A percentile compares a stretch with the other conserved stretches of the same genome.
Conservation (phyloP, 53 echinoderm and acorn worm species). For the Stichopus horrens region DNA sequence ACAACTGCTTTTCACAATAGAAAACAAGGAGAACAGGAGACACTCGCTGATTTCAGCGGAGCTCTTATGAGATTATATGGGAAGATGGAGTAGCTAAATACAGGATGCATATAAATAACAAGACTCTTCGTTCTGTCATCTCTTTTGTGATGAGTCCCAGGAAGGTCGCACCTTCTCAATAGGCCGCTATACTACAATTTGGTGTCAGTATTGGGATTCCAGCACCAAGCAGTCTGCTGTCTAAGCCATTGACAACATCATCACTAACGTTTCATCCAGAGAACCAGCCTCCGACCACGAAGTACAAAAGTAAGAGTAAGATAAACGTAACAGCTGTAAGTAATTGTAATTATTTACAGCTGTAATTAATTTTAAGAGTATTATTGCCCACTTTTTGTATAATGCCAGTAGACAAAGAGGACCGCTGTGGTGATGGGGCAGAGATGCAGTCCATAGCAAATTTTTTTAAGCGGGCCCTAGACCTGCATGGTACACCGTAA, state of each 20-base stretch:
- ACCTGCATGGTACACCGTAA: conserved; percentile 1
- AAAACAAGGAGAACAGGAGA: background rate
- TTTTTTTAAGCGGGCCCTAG: conserved; percentile 22
- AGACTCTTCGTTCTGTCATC: background rate
- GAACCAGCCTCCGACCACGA: background rate
- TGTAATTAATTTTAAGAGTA: background rate
- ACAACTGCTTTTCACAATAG: background rate
- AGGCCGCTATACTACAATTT: background rate
- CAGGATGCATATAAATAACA: background rate
- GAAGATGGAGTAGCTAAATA: background rate
- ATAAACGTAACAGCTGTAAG: background rate
- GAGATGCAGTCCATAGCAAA: background rate
- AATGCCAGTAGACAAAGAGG: background rate
- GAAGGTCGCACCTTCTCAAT: background rate
- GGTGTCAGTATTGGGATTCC: background rate
- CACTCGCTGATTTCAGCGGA: background rate
- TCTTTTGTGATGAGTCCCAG: background rate
- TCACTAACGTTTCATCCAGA: background rate
- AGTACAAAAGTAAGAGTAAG: background rate
- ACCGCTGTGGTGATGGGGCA: background rate
- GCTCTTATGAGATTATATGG: background rate
- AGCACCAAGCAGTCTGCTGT: background rate
- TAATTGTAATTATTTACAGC: background rate
- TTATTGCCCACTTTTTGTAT: background rate
- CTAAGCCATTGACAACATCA: background rate